A percentile compares a stretch with the other conserved stretches of the same genome.
phyloP scores from a whole-genome alignment of 2,797 vertebrate genomes.

The Bufotes viridis region DNA sequence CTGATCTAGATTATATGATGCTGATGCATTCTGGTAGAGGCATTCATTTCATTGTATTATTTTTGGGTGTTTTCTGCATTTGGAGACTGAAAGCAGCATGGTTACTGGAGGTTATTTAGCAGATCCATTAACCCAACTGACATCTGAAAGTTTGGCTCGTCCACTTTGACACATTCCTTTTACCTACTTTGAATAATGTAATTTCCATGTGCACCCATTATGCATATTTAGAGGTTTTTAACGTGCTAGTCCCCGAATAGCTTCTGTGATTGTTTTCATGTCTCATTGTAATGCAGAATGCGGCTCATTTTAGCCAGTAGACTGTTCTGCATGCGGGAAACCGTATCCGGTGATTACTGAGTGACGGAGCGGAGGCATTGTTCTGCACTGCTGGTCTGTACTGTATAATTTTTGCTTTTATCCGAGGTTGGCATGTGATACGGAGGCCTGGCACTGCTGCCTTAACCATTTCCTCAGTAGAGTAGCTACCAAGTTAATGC shows the following conservation, averaged over 20 bases:
- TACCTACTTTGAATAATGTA: background rate
- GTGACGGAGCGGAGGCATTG: background rate
- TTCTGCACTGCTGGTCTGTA: constrained; percentile 13
- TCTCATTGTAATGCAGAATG: background rate
- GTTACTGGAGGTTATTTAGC: background rate
- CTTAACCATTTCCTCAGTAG: background rate
- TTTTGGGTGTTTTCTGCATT: too few species aligned
- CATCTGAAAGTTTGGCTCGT: background rate
- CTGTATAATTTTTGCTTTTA: constrained; percentile 30
- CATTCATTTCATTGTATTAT: too few species aligned
- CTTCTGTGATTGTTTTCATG: background rate
- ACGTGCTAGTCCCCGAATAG: background rate
- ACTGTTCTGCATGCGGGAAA: constrained; percentile 21
- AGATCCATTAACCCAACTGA: background rate
- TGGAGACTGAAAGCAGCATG: too few species aligned
- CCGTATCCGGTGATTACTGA: background rate
- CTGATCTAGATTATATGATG: too few species aligned
- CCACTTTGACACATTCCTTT: background rate
- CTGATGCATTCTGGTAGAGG: too few species aligned
- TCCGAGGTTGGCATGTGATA: constrained; percentile 7
- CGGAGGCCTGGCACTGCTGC: background rate
- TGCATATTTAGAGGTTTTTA: background rate
- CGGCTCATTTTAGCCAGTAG: background rate
- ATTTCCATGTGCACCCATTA: background rate
- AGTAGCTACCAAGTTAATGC: background rate